A percentile compares a stretch with the other conserved stretches of the same genome.
Evolutionary conservation across 1,140 invertebrate genomes (phyloP).

Genomic region (Sinonovacula constricta): DNA sequence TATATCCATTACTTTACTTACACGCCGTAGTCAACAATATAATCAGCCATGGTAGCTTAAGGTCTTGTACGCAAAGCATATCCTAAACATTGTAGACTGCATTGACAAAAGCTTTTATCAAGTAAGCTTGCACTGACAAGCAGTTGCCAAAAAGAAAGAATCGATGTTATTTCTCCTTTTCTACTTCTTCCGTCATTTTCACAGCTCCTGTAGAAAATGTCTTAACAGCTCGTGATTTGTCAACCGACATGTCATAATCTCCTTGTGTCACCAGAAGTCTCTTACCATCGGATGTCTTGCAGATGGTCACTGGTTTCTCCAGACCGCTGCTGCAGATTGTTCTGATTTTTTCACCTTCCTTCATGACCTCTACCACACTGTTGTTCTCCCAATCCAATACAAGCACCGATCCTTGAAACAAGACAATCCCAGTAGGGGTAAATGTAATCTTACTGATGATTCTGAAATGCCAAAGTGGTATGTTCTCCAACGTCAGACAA

Average conservation of each 20-base stretch:
- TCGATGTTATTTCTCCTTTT: too few species aligned
- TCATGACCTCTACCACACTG: slow-evolving; percentile 20
- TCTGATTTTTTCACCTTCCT: slow-evolving; percentile 29
- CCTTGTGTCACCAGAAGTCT: slow-evolving; percentile 22
- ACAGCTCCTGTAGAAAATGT: too few species aligned
- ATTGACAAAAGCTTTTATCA: too few species aligned
- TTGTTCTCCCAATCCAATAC: slow-evolving; percentile 44
- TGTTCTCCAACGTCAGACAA: slow-evolving; percentile 20
- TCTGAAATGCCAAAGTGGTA: slow-evolving; percentile 34
- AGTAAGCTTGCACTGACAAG: too few species aligned
- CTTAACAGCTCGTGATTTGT: slow-evolving; percentile 24
- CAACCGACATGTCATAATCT: slow-evolving; percentile 26
- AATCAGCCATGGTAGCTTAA: too few species aligned
- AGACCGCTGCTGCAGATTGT: slow-evolving; percentile 5
- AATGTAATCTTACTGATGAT: slow-evolving; percentile 14
- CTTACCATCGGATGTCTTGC: not conserved
- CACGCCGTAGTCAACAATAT: too few species aligned
- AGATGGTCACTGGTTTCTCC: slow-evolving; percentile 32
- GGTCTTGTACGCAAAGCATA: too few species aligned
- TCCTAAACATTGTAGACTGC: too few species aligned
- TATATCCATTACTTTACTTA: too few species aligned
- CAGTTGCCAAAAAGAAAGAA: too few species aligned
- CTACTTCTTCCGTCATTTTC: too few species aligned
- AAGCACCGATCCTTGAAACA: slow-evolving; percentile 10
- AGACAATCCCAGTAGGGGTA: slow-evolving; percentile 8